Evolutionary conservation across 2,113 vertebrate species (phyloP), one percentile per base, ranked within the genome.

Genomic region (Nymphicus hollandicus): DNA sequence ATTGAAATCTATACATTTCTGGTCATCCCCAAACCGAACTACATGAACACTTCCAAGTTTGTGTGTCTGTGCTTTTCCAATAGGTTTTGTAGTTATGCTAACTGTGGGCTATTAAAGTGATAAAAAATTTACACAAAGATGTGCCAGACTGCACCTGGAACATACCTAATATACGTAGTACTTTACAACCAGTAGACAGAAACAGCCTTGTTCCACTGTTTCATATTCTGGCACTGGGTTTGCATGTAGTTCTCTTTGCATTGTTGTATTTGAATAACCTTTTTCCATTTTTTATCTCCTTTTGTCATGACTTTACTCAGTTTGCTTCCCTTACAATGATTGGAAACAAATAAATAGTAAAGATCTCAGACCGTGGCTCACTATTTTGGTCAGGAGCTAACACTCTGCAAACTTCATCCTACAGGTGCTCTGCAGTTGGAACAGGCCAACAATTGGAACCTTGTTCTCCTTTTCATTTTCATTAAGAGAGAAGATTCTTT

Each of bases 121-220:
- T 72, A 41, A 61, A 49, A 71, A 33, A 9, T 53, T 64, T 58
- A 31, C 49, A 78, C 22, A 53, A 41, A 69, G 33, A 37, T 22
- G 9, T 7, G 23, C 31, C 60, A 80, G 12, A 27, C 6, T 9
- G 8, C 58, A 25, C 9, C 37, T 64, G 49, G 8, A 37, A n/a
- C 0, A 0, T 43, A 53, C 25, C 8, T 69, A 56, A 14, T 43
- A 47, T 4, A 4, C 0, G 0, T 13, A 31, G 5, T 79, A 31
- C 27, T 78, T 86, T 16, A 50, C 50, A 84, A 6, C 9, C 24
- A 35, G 15, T 50, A 65, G 56, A 56, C 50, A 71, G 56, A 49
- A 65, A 41, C 8, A 74, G 22, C 33, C 4, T 28, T 56, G 27
- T 83, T 65, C 29, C 20, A 61, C 28, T 44, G 8, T 80, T 70